Percentiles rank a stretch among this genome's conserved stretches.
Evolutionary conservation across 2,113 vertebrate species (phyloP).

Genomic region (Nipponia nippon): DNA sequence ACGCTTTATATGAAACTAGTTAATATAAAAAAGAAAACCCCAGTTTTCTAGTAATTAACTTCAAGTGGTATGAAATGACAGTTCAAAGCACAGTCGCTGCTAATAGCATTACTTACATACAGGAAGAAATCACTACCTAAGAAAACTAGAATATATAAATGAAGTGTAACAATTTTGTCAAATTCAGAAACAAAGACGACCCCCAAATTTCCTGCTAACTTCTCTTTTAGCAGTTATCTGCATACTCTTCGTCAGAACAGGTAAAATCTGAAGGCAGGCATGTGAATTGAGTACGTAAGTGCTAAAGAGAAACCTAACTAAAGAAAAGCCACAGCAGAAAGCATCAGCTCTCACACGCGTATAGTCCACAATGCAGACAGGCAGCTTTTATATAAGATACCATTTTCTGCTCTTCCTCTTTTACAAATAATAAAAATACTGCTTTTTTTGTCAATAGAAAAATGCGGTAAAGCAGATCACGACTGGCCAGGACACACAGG

Average conservation of each 20-base stretch:
- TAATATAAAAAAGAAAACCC: neutral
- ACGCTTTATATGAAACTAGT: neutral
- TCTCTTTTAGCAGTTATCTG: neutral
- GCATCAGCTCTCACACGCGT: neutral
- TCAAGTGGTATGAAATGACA: slow-evolving; percentile 21
- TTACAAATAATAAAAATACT: neutral
- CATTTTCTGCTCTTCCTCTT: neutral
- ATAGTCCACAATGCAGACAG: neutral
- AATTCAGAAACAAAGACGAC: neutral
- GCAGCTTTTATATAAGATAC: neutral
- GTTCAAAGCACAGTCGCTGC: neutral
- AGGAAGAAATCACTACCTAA: neutral
- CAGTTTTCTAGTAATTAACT: slow-evolving; percentile 26
- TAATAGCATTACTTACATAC: neutral
- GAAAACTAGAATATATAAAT: neutral
- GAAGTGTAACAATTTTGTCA: neutral
- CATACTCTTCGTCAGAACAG: neutral
- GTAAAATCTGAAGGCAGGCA: neutral
- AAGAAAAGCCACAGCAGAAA: neutral
- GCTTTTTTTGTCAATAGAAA: neutral
- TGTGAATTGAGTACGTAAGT: neutral
- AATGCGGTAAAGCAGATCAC: neutral
- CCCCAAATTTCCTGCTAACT: neutral
- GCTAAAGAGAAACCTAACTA: neutral
- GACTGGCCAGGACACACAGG: slow-evolving; percentile 24